Conservation (phyloP, 2,888 invertebrate genomes). For the Sinhomidia bicolor region DNA sequence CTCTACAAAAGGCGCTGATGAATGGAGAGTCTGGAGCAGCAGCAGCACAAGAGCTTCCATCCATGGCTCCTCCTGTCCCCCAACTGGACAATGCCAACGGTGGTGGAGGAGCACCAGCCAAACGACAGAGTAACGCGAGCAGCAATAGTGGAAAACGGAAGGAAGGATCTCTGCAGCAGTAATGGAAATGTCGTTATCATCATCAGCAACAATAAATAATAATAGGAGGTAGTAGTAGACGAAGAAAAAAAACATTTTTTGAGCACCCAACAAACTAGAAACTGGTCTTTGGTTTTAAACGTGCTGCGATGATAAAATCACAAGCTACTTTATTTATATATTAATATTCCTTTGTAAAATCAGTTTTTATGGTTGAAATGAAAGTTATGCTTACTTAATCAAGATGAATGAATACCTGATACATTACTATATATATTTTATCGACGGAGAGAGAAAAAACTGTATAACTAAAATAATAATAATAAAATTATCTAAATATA, state of each 20-base stretch:
- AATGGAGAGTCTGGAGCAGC: conserved; percentile 31
- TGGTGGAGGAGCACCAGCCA: neutral
- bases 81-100: neutral
- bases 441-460: neutral
- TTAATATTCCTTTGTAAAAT: conserved; percentile 55
- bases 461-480: neutral
- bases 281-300: neutral
- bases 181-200: no score
- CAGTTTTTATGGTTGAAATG: conserved; percentile 12
- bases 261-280: no score
- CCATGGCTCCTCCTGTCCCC: neutral
- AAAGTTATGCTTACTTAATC: neutral
- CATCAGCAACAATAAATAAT: neutral
- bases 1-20: conserved; percentile 71
- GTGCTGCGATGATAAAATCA: conserved; percentile 56
- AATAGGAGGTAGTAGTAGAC: neutral
- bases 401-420: neutral
- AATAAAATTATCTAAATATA: conserved; percentile 4
- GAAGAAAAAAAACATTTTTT: neutral
- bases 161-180: neutral
- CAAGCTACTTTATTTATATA: conserved; percentile 41
- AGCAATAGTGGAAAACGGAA: conserved; percentile 16
- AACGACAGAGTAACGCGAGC: neutral
- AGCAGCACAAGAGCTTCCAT: conserved; percentile 10
- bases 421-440: neutral